Evolutionary conservation across 2,113 vertebrate species (phyloP).

Genomic region (Colossoma macropomum): DNA sequence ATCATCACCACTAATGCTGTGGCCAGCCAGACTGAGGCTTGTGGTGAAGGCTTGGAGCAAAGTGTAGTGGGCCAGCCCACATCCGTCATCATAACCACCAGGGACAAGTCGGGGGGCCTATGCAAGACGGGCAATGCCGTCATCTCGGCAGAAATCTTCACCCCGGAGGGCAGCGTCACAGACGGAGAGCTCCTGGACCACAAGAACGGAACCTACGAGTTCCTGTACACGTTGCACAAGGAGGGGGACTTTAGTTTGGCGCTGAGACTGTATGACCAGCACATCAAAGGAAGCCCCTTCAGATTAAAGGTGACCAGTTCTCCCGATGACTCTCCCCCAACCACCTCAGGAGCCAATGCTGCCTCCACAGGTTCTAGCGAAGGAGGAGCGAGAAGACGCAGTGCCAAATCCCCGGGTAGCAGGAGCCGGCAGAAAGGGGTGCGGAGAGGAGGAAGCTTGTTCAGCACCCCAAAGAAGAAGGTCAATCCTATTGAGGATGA

Average conservation of each 20-base stretch:
- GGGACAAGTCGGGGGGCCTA: conserved; percentile 95
- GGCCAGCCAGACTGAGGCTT: conserved; percentile 94
- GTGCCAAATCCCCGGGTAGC: conserved; percentile 88
- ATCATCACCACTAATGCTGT: conserved; percentile 96
- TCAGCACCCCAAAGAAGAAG: conserved; percentile 93
- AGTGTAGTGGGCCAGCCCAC: conserved; percentile 90
- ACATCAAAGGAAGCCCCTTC: conserved; percentile 97
- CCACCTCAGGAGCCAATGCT: conserved; percentile 76
- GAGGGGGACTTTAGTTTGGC: conserved; percentile 94
- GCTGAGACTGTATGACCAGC: conserved; percentile 93
- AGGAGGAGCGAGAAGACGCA: conserved; percentile 90
- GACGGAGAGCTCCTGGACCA: conserved; percentile 96
- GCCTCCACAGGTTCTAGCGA: conserved; percentile 85
- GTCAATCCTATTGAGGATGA: conserved; percentile 98
- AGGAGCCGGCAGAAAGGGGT: conserved; percentile 93
- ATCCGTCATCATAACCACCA: conserved; percentile 93
- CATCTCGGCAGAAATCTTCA: conserved; percentile 93
- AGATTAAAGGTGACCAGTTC: conserved; percentile 86
- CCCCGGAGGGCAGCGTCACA: conserved; percentile 91
- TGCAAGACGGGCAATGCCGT: conserved; percentile 93
- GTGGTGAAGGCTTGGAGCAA: conserved; percentile 90
- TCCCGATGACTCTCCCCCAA: conserved; percentile 79
- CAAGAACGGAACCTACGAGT: conserved; percentile 96
- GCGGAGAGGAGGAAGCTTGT: conserved; percentile 92
- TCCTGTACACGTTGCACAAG: conserved; percentile 92